Evolutionary conservation across 1,140 invertebrate genomes (phyloP).

Genomic region (Anastatus disparis): DNA sequence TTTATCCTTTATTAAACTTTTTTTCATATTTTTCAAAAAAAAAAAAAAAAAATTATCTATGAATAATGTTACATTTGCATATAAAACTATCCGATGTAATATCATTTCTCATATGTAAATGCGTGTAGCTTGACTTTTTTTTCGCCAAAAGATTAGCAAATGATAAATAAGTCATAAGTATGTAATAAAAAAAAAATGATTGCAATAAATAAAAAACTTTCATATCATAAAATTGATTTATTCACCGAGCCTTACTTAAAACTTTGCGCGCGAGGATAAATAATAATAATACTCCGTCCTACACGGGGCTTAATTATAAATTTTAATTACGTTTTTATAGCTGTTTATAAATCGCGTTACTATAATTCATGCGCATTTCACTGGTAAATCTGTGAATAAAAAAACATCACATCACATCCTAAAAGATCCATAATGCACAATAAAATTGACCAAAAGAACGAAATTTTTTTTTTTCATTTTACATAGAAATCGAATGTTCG

Average conservation of each 20-base stretch:
- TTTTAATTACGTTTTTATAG: slow-evolving; percentile 20
- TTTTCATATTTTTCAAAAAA: no score
- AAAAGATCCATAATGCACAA: background rate
- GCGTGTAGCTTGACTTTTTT: no score
- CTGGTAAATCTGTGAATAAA: background rate
- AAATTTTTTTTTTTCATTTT: no score
- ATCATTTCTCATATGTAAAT: no score
- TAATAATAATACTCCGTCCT: background rate
- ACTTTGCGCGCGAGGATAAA: background rate
- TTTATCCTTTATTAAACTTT: no score
- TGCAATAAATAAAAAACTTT: background rate
- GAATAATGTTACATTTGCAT: no score
- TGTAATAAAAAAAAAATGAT: no score
- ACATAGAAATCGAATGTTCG: no score
- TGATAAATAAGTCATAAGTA: no score
- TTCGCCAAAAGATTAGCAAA: no score
- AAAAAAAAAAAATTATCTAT: no score
- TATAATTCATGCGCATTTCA: background rate
- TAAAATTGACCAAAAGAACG: background rate
- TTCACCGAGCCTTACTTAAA: background rate
- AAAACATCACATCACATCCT: background rate
- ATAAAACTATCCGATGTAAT: no score
- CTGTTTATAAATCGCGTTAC: background rate
- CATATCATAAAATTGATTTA: background rate
- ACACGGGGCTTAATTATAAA: slow-evolving; percentile 1